These are phyloP conservation scores for Threskiornis aethiopicus DNA, from an alignment of 2,797 vertebrate genomes.

Conservation along the genomic window DNA sequence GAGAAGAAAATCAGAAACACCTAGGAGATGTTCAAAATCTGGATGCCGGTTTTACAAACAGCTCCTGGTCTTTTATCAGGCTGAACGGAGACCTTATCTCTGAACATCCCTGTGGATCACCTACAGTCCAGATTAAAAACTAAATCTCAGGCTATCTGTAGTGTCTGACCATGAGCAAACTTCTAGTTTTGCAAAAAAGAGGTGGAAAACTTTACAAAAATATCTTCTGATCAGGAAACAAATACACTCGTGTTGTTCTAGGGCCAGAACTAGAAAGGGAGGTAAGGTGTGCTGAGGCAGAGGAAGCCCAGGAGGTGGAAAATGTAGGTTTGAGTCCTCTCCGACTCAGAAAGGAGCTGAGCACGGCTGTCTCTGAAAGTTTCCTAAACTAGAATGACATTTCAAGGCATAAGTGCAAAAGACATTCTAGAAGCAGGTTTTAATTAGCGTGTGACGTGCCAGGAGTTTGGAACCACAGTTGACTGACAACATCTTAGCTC, in stretches of 20 bases:
- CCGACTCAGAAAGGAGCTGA: neutral
- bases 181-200: neutral
- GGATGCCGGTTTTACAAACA: neutral
- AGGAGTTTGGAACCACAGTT: neutral
- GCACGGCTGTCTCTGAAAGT: neutral
- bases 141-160: neutral
- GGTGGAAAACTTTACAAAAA: neutral
- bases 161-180: neutral
- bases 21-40: neutral
- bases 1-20: neutral
- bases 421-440: conserved; percentile 6
- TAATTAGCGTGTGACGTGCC: neutral
- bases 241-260: neutral
- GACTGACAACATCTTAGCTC: neutral
- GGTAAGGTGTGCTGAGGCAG: neutral
- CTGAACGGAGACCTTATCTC: neutral
- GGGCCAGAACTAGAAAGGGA: neutral
- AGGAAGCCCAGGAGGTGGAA: neutral
- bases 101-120: neutral
- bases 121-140: neutral
- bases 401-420: neutral
- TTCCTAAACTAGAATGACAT: neutral
- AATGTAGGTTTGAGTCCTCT: neutral
- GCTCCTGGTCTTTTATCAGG: neutral
- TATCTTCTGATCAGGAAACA: neutral